A percentile compares a stretch with the other conserved stretches of the same genome.
phyloP scores from a whole-genome alignment of 2,113 vertebrate genomes.

The Callocephalon fimbriatum region DNA sequence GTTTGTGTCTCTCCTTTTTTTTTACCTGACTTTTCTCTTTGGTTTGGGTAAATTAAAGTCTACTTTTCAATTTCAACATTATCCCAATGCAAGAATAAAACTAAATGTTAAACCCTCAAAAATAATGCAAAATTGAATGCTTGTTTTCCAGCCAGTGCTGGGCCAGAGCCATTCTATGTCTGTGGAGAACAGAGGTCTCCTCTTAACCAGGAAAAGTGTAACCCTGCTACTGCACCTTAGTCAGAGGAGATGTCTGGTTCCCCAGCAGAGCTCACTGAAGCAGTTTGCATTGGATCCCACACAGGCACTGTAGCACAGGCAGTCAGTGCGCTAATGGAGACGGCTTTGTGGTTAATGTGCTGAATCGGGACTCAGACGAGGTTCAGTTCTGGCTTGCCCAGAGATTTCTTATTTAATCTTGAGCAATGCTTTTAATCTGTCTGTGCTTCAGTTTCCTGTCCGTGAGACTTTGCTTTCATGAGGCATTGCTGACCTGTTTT shows the following conservation, averaged over 20 bases:
- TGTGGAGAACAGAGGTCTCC: background rate
- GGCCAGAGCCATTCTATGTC: background rate
- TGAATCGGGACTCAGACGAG: constrained; percentile 28
- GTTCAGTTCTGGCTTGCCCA: constrained; percentile 48
- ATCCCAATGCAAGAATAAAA: background rate
- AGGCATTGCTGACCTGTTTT: background rate
- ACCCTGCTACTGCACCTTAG: background rate
- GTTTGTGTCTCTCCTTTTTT: background rate
- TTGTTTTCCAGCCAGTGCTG: background rate
- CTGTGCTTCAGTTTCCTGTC: constrained; percentile 3
- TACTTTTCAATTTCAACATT: background rate
- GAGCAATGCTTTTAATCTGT: constrained; percentile 24
- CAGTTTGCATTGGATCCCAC: background rate
- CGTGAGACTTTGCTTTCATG: background rate
- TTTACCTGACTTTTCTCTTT: background rate
- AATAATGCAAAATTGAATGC: background rate
- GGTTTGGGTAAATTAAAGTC: background rate
- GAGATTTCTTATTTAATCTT: constrained; percentile 24
- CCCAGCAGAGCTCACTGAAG: background rate
- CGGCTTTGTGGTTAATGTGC: constrained; percentile 15
- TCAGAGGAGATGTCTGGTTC: background rate
- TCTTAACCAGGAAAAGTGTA: background rate
- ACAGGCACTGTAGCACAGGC: background rate
- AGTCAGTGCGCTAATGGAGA: background rate
- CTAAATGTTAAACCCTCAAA: background rate